Conservation (phyloP, 2,113 vertebrate species). For the Gallinago paraguaiae region DNA sequence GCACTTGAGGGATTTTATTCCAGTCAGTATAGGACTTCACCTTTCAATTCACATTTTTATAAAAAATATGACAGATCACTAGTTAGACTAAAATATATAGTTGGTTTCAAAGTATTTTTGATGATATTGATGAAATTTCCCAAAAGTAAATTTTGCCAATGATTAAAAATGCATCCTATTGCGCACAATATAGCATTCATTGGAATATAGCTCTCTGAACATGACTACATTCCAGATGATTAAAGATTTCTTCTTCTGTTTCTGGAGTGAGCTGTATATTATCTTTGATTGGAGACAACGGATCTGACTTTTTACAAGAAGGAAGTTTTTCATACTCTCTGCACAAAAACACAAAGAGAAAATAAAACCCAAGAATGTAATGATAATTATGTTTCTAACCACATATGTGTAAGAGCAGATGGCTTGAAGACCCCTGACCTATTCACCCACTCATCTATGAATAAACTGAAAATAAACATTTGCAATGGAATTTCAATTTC, state of each 20-base stretch:
- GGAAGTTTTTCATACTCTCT: slow-evolving; percentile 81
- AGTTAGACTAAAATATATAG: not conserved
- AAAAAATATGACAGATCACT: not conserved
- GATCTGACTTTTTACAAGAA: slow-evolving; percentile 74
- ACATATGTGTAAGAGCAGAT: not conserved
- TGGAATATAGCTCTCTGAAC: slow-evolving; percentile 77
- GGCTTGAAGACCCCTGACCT: not conserved
- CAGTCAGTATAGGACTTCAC: not conserved
- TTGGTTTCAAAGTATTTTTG: not conserved
- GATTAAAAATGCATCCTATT: not conserved
- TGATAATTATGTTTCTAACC: not conserved
- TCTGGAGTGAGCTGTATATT: slow-evolving; percentile 78
- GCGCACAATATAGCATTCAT: not conserved
- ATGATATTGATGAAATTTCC: not conserved
- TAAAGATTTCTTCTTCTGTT: slow-evolving; percentile 73
- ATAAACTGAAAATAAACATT: not conserved
- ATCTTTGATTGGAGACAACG: slow-evolving; percentile 84
- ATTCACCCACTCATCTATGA: not conserved
- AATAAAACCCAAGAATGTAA: not conserved
- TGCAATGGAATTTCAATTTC: not conserved
- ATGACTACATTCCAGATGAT: slow-evolving; percentile 31
- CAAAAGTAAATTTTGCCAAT: not conserved
- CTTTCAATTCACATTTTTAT: not conserved
- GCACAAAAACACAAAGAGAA: slow-evolving; percentile 26
- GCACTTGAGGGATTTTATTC: slow-evolving; percentile 51